Evolutionary conservation across 2,113 vertebrate species (phyloP), one percentile per base, ranked within the genome.

Genomic region (Aythya baeri): DNA sequence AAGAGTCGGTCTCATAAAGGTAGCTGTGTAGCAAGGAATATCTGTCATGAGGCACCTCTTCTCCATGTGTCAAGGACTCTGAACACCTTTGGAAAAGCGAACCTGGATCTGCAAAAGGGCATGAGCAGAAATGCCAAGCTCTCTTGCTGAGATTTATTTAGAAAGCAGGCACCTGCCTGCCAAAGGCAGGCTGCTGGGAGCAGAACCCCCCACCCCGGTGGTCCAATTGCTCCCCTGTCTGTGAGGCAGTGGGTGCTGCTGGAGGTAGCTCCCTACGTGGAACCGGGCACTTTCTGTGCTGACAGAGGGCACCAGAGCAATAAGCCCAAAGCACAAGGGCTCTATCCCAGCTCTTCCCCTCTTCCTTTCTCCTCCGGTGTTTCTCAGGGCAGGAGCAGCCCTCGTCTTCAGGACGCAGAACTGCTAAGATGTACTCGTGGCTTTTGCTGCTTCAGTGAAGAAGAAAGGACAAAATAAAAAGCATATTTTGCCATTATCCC

Each of bases 121-220:
- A 20, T 7, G 22, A 77, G 58, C 32, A 54, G 21, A 31, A 46
- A 66, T 72, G 29, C 32, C 36, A 65, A 83, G 52, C 8, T 5
- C 11, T 41, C 16, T 49, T 7, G 3, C 43, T n/a, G 58, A 52
- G 27, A 9, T 65, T 92, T 52, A 15, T 13, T 32, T 49, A 71
- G 50, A 34, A 81, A 71, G 31, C 34, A 57, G 22, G 31, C 29
- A 13, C 50, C 23, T 52, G 23, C 50, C 50, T 52, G 50, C 23
- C 32, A 25, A 2, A 58, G 26, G 67, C 61, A 36, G 41, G 4
- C 34, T 57, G 34, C 63, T 70, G 20, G 20, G 34, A 82, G 13
- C 55, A 82, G 22, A 63, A 70, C 13, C 18, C 8, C 57, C 57
- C 0, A n/a, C n/a, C n/a, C 0, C 8, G 25, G 10, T 6, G 44